phyloP scores from a whole-genome alignment of 2,113 vertebrate genomes.

The Chascanopsetta lugubris region DNA sequence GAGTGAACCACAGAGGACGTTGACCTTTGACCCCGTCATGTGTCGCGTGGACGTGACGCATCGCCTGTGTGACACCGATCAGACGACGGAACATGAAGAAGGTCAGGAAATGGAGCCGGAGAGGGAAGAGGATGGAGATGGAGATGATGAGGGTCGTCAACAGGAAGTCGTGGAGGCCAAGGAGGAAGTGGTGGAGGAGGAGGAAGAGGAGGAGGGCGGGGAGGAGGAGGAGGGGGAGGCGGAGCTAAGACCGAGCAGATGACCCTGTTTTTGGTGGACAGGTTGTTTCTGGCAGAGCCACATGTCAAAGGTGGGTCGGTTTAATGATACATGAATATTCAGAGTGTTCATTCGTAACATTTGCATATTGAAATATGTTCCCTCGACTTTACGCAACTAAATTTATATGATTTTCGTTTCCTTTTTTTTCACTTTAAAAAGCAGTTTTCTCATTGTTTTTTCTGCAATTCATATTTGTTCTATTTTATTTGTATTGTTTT shows the following conservation, averaged over 20 bases:
- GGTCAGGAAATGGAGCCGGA: conserved; percentile 2
- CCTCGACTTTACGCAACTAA: too few species aligned
- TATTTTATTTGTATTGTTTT: too few species aligned
- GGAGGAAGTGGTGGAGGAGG: conserved; percentile 18
- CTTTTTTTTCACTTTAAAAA: too few species aligned
- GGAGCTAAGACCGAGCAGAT: conserved; percentile 33
- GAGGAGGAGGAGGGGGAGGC: too few species aligned
- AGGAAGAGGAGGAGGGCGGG: conserved; percentile 28
- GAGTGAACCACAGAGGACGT: conserved; percentile 3
- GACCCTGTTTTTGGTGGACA: conserved; percentile 71
- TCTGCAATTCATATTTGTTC: too few species aligned
- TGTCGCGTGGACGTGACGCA: background rate
- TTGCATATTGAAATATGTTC: too few species aligned
- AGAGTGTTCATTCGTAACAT: too few species aligned
- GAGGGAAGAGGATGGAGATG: background rate
- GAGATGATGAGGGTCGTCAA: background rate
- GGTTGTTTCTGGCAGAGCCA: conserved; percentile 65
- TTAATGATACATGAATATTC: too few species aligned
- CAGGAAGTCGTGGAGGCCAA: conserved; percentile 12
- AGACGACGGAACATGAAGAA: conserved; percentile 1
- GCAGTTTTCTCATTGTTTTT: too few species aligned
- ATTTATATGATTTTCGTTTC: too few species aligned
- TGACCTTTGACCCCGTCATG: background rate
- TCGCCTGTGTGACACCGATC: background rate
- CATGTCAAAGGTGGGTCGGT: conserved; percentile 60